Evolutionary conservation across 2,888 invertebrate species (phyloP), one percentile per base, ranked within the genome.

Genomic region (Phytoseiulus persimilis): DNA sequence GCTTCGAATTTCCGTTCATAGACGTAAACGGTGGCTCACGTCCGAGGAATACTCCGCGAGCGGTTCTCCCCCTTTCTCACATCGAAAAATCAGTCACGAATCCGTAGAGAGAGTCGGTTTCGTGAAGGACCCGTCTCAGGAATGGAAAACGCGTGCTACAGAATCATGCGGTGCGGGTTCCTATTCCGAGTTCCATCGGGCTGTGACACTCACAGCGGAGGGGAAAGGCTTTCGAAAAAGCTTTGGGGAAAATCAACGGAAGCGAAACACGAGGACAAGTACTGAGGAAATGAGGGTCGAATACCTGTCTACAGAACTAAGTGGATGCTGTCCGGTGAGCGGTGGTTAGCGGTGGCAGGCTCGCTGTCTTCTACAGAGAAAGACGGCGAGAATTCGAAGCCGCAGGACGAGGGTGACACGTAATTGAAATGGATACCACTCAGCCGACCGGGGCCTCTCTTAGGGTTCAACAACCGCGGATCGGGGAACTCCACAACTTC

Each of bases 341-440:
- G 65, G 9, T 28, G 65, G 9, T 65, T 28, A 2, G 65, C 65
- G 14, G 65, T 65, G 65, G 65, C 18, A 1, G 65, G 65, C 18
- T 65, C 65, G 65, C 18, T 65, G 65, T 65, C 65, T 65, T 3
- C 65, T 65, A 23, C 65, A 28, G 65, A 65, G 65, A 28, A 65
- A 28, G 65, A 28, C 5, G 65, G 65, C 65, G 65, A 65, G 65
- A 65, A 14, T 65, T 65, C 65, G 33, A 87, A 32, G n/a, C 32
- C 87, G 31, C 31, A 87, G 33, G 87, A 87, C 31, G 87, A 87
- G 45, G 87, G 87, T 87, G 87, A 87, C 87, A 87, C 32, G 87
- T 87, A 87, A 87, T 87, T 87, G 87, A 87, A 87, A 87, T 87
- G 87, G 87, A 87, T 87, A 87, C 87, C 65, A 65, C 65, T 65